These are phyloP conservation scores for Mermis nigrescens DNA, from an alignment of 2,888 invertebrate species.

Conservation along the genomic window DNA sequence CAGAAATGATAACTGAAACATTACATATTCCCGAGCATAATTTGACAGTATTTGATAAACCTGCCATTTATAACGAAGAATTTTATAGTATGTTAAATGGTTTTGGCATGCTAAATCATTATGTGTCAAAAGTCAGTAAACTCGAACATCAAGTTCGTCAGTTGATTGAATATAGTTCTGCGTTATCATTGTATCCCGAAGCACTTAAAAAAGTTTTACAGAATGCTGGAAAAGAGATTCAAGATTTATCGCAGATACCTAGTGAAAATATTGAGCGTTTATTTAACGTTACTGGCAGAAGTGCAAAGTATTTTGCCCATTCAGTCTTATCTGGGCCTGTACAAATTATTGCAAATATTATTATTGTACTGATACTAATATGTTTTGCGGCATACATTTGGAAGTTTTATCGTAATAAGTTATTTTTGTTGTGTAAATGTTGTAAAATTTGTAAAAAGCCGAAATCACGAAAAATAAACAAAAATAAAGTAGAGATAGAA, in stretches of 20 bases:
- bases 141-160: not conserved
- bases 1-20: not conserved
- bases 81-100: not conserved
- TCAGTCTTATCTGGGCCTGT: not conserved
- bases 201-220: not conserved
- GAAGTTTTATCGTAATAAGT: too few relatives aligned
- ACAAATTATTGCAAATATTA: too few relatives aligned
- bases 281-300: not conserved
- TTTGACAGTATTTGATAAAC: not conserved
- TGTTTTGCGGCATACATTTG: too few relatives aligned
- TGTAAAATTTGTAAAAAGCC: too few relatives aligned
- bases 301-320: not conserved
- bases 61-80: not conserved
- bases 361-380: too few relatives aligned
- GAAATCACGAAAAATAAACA: too few relatives aligned
- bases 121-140: not conserved
- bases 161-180: not conserved
- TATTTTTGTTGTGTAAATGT: too few relatives aligned
- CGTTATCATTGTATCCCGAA: not conserved
- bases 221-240: not conserved
- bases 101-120: not conserved
- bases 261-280: not conserved
- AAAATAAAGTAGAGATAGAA: too few relatives aligned
- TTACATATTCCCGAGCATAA: not conserved
- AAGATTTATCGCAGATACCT: not conserved